These are phyloP conservation scores for Zaprionus inermis DNA, from an alignment of 1,140 invertebrate genomes.

Conservation along the genomic window DNA sequence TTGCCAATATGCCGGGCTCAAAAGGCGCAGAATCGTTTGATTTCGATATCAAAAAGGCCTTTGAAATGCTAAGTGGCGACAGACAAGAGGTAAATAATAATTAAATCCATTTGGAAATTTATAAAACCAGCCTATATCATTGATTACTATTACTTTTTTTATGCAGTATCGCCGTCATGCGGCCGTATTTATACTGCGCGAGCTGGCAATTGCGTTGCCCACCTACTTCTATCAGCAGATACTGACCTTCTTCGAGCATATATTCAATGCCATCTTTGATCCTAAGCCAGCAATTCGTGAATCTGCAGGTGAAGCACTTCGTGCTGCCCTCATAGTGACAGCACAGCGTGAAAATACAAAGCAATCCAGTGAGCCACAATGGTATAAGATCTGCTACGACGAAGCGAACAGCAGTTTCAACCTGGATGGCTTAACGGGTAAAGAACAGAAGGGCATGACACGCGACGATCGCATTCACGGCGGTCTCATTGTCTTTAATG, in stretches of 20 bases:
- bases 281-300: constrained; percentile 96
- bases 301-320: constrained; percentile 95
- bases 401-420: constrained; percentile 93
- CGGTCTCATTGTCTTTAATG: constrained; percentile 96
- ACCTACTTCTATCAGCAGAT: constrained; percentile 99
- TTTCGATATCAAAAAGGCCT: constrained; percentile 97
- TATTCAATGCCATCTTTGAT: constrained; percentile 96
- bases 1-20: constrained; percentile 95
- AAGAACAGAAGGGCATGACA: constrained; percentile 90
- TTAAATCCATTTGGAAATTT: not conserved
- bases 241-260: constrained; percentile 97
- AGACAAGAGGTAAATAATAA: constrained; percentile 88
- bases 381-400: constrained; percentile 96
- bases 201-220: constrained; percentile 97
- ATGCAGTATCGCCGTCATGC: constrained; percentile 91
- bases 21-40: constrained; percentile 98
- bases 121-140: not conserved
- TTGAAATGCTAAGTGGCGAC: constrained; percentile 96
- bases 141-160: constrained; percentile 14
- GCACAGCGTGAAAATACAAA: constrained; percentile 96
- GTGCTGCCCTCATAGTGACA: constrained; percentile 96
- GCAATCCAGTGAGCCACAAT: constrained; percentile 94
- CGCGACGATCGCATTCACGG: constrained; percentile 97
- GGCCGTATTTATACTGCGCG: constrained; percentile 95
- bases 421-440: constrained; percentile 86